Percentiles rank a stretch among this genome's conserved stretches.
Evolutionary conservation across 2,113 vertebrate genomes (phyloP).

Genomic region (Ovibos moschatus): DNA sequence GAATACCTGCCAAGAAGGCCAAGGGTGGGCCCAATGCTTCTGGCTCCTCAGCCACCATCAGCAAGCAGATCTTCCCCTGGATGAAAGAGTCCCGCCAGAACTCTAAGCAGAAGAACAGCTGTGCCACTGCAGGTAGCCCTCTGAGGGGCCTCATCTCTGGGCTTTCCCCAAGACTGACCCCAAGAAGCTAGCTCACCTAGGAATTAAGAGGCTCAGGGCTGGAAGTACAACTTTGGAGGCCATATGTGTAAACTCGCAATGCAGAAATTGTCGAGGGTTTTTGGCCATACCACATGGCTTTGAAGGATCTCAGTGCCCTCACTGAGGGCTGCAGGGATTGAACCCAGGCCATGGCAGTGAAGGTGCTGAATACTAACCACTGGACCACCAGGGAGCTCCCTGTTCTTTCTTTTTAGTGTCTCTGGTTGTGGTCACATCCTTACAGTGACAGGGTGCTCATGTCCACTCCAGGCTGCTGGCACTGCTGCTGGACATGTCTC

Average conservation of each 20-base stretch:
- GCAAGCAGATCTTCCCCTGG: slow-evolving; percentile 99
- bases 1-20: slow-evolving; percentile 90
- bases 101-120: slow-evolving; percentile 94
- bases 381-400: neutral
- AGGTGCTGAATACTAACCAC: neutral
- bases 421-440: neutral
- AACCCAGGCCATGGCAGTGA: neutral
- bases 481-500: neutral
- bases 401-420: neutral
- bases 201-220: neutral
- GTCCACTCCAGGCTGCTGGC: neutral
- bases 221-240: neutral
- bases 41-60: slow-evolving; percentile 87
- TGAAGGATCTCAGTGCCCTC: neutral
- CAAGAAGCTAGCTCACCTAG: neutral
- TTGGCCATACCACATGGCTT: neutral
- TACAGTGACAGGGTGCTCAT: neutral
- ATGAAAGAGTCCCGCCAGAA: slow-evolving; percentile 98
- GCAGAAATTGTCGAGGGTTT: neutral
- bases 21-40: slow-evolving; percentile 88
- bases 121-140: slow-evolving; percentile 90
- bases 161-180: neutral
- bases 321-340: neutral
- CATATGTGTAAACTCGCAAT: neutral
- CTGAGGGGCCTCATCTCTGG: neutral